phyloP scores from a whole-genome alignment of 2,797 vertebrate genomes.

The Florisuga fusca region DNA sequence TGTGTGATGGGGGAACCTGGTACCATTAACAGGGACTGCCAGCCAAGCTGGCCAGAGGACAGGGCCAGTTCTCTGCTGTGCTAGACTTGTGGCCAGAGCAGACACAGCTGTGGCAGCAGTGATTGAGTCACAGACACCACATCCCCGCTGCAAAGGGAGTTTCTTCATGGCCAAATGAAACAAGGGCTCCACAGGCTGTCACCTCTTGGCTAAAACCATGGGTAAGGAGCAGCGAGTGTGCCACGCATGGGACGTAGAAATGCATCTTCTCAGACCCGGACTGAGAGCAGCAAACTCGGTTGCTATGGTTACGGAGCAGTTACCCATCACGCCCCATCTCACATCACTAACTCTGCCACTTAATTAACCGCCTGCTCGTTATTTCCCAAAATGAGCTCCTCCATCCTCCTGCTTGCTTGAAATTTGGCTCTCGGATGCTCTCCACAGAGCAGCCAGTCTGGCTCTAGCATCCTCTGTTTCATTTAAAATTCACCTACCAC shows the following conservation, averaged over 20 bases:
- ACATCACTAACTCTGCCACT: constrained; percentile 66
- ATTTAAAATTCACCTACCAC: neutral
- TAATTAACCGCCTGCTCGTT: constrained; percentile 70
- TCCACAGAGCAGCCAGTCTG: neutral
- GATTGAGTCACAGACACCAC: accelerated
- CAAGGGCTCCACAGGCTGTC: neutral
- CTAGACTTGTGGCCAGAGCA: neutral
- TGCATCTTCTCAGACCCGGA: constrained; percentile 41
- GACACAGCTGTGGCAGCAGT: neutral
- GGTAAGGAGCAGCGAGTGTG: neutral
- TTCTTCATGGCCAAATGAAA: neutral
- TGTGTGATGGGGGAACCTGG: neutral
- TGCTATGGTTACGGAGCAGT: constrained; percentile 63
- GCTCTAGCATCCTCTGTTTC: neutral
- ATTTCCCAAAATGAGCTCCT: constrained; percentile 61
- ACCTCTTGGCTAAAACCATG: neutral
- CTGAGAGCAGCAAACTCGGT: constrained; percentile 35
- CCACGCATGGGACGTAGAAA: neutral
- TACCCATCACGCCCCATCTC: constrained; percentile 61
- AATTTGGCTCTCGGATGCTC: neutral
- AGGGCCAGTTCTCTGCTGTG: neutral
- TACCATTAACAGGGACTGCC: neutral
- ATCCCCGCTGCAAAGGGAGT: neutral
- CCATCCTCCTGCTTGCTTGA: neutral
- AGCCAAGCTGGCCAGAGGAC: neutral